Base-by-base conservation (phyloP, 2,113 vertebrate species). In the Phyllostomus hastatus region DNA sequence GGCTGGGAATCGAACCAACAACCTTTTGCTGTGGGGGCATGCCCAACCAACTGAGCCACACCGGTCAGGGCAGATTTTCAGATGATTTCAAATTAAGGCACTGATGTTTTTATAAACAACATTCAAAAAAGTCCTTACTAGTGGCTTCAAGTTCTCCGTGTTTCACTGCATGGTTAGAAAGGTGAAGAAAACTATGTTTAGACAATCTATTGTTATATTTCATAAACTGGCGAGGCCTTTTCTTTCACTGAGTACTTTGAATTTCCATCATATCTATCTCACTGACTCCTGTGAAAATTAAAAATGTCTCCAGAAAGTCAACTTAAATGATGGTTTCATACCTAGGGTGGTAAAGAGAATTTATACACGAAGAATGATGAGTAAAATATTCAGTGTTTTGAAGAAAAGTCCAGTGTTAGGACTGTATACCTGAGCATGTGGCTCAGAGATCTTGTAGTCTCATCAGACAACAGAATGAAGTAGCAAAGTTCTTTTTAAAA, bases 251-350 rank as follows among this genome's bases (percentile, higher is more conserved):
- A 75, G 50, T 26, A 79, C 43, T 43, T 28, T n/a, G 75, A 31
- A 35, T 61, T 81, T 78, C 79, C 69, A 88, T 80, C 97, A 84
- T 61, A 52, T 94, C 95, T 50, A 14, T 82, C 91, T 88, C 93
- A 12, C 88, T 1, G 28, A 52, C 50, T 16, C 33, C 70, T 10
- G 16, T 11, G 75, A 59, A 81, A 90, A 97, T 0, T 10, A 88
- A 95, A 93, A 93, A 69, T n/a, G 46, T 83, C 85, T 95, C 24
- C 85, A 57, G 75, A 85, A 95, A 96, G 95, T n/a, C 33, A 57
- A 70, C 83, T 81, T 1, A 1, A 70, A 95, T 96, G 97, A 64
- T 14, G 41, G 79, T 12, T 64, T 16, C 31, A 22, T 16, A 24
- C 28, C 73, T 5, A 4, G 75, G 64, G 88, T 50, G 64, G 64